phyloP scores from a whole-genome alignment of 2,888 invertebrate species.

The Poecilus cupreus region DNA sequence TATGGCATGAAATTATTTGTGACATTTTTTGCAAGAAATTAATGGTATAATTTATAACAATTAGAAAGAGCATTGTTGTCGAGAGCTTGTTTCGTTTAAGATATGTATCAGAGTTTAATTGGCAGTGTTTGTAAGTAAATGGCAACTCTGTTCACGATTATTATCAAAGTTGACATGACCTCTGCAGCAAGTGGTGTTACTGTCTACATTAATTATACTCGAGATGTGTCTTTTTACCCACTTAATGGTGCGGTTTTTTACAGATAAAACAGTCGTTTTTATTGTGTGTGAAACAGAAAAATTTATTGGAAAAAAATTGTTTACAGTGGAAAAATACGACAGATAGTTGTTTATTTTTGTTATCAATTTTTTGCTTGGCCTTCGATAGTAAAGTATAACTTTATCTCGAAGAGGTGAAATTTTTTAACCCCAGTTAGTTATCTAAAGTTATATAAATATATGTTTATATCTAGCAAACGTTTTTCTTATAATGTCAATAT shows the following conservation, averaged over 20 bases:
- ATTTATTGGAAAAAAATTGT: neutral
- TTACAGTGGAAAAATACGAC: constrained; percentile 7
- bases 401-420: constrained; percentile 18
- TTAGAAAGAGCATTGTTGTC: constrained; percentile 12
- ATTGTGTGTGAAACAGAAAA: neutral
- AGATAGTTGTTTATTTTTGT: constrained; percentile 18
- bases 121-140: constrained; percentile 27
- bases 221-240: neutral
- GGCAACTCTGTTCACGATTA: constrained; percentile 26
- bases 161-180: constrained; percentile 32
- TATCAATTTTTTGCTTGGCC: constrained; percentile 9
- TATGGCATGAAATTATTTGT: too few species aligned
- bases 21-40: neutral
- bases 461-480: neutral
- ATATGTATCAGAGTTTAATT: constrained; percentile 22
- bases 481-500: constrained; percentile 14
- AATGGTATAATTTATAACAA: neutral
- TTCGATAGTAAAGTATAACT: constrained; percentile 31
- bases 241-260: neutral
- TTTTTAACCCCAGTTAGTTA: constrained; percentile 28
- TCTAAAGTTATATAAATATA: constrained; percentile 44
- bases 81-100: neutral
- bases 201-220: constrained; percentile 3
- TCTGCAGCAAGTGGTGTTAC: neutral
- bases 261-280: neutral